These are phyloP conservation scores for Balearica regulorum DNA, from an alignment of 2,797 vertebrate species.

Conservation along the genomic window DNA sequence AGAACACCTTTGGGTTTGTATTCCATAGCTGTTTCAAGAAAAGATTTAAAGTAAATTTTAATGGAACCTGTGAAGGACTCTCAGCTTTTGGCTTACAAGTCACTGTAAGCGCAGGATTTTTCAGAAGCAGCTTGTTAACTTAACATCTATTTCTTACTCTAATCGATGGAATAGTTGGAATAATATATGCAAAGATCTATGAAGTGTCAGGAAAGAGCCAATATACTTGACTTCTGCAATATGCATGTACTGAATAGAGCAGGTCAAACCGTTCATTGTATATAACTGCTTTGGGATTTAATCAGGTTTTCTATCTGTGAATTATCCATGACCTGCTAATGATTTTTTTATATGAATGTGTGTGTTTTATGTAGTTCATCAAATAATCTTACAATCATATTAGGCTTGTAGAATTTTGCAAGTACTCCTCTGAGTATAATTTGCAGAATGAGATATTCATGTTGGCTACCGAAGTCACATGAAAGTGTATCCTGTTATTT, in stretches of 20 bases:
- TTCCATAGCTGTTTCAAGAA: background rate
- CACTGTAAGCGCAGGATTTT: background rate
- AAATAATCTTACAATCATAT: background rate
- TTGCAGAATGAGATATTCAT: background rate
- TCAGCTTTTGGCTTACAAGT: background rate
- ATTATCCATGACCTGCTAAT: conserved; percentile 31
- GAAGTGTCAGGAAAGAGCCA: background rate
- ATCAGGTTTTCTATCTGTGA: background rate
- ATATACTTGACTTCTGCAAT: background rate
- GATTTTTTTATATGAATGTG: conserved; percentile 17
- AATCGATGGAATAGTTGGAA: background rate
- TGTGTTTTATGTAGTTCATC: conserved; percentile 4
- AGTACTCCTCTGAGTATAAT: background rate
- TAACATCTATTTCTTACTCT: background rate
- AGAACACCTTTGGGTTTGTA: background rate
- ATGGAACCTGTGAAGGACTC: background rate
- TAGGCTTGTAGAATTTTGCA: background rate
- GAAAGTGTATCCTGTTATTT: background rate
- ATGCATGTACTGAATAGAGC: background rate
- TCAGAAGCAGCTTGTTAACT: background rate
- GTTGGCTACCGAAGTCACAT: background rate
- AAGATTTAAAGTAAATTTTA: background rate
- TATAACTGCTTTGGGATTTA: background rate
- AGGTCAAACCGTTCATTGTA: background rate
- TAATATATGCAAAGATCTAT: background rate